Base-by-base conservation (phyloP, 2,113 vertebrate species). In the Euleptes europaea region DNA sequence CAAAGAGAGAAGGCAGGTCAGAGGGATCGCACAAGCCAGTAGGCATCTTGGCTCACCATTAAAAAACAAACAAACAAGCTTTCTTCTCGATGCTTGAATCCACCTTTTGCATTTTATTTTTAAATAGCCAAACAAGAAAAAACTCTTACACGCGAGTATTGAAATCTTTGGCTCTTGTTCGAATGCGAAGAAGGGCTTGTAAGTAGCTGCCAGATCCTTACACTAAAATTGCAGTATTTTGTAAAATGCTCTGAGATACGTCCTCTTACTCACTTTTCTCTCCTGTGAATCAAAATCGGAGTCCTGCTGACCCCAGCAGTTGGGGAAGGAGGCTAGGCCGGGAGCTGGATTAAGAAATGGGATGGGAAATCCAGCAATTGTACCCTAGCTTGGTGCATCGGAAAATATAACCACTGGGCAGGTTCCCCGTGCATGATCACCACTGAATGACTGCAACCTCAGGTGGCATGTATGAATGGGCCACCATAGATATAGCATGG, bases 131-230 rank as follows among this genome's bases (percentile, higher is more conserved):
- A 88, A 80, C 90, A 82, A 23, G 2, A 26, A 89, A 82, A 92
- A 85, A 33, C 10, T 1, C 70, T 89, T 80, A 54, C 70, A 88
- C 78, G 70, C 86, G 82, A 38, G 0, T 5, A 89, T 84, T 83
- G 54, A 44, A 72, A 90, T 33, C 31, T 74, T 82, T 90, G 80
- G 89, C 84, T 78, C 73, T 88, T 28, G 19, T 77, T 71, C 86
- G 63, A 89, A 77, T 85, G 89, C 44, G 92, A 78, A 83, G 74
- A 67, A 66, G 84, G 74, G 91, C 49, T 31, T 31, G 42, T 49
- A 1, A 47, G 26, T 44, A 47, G 42, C 14, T 35, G 14, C 42
- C 72, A 49, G 72, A 74, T 15, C 26, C 31, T 80, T 69, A 17
- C 63, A 3, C 2, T 13, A 67, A n/a, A 26, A 47, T 51, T 35